phyloP scores from a whole-genome alignment of 2,888 invertebrate genomes.

The Mystacides longicornis region DNA sequence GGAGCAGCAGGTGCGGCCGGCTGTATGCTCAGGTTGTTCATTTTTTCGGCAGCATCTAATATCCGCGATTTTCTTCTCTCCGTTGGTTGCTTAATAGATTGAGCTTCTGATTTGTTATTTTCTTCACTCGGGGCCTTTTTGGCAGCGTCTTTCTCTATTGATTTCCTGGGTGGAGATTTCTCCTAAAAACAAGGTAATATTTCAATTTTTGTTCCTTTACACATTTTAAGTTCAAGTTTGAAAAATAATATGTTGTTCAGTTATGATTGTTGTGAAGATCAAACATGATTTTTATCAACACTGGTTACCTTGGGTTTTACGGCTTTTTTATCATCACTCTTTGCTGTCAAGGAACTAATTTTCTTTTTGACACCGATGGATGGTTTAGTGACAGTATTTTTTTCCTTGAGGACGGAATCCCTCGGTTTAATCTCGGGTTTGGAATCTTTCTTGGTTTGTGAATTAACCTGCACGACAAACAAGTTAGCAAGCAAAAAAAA shows the following conservation, averaged over 20 bases:
- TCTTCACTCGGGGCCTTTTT: constrained; percentile 21
- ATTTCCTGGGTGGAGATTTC: constrained; percentile 24
- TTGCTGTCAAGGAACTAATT: constrained; percentile 26
- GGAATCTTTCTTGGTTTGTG: constrained; percentile 32
- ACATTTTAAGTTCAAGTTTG: too few relatives aligned
- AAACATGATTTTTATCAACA: not conserved
- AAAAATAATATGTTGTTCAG: not conserved
- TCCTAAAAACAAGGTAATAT: constrained; percentile 13
- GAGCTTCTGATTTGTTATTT: constrained; percentile 19
- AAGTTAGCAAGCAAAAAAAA: constrained; percentile 11
- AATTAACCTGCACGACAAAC: constrained; percentile 19
- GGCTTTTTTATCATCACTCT: constrained; percentile 37
- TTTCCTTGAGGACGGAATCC: constrained; percentile 24
- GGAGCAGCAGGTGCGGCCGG: constrained; percentile 25
- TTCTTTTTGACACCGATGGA: constrained; percentile 27
- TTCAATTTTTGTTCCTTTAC: not conserved
- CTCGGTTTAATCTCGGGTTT: constrained; percentile 27
- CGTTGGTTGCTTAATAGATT: constrained; percentile 34
- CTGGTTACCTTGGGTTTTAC: constrained; percentile 16
- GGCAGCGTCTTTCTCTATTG: constrained; percentile 20
- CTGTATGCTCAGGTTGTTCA: constrained; percentile 39
- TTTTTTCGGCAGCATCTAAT: constrained; percentile 41
- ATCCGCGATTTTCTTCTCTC: constrained; percentile 61
- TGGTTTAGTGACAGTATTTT: constrained; percentile 23
- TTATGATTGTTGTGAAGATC: not conserved